These are phyloP conservation scores for Papilio machaon DNA, from an alignment of 1,140 invertebrate species.

Conservation along the genomic window DNA sequence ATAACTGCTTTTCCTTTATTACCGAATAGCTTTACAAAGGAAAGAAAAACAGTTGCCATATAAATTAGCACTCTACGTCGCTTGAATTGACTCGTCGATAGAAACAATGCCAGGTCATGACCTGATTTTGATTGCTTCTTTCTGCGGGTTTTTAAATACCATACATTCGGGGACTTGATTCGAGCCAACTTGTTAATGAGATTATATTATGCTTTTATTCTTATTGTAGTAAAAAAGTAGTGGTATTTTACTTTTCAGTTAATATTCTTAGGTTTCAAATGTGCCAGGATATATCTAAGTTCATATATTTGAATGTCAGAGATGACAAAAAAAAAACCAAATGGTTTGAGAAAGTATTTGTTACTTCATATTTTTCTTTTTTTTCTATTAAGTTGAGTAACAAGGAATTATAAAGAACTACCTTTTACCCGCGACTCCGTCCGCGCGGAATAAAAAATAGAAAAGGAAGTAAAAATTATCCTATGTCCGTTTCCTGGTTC, in stretches of 20 bases:
- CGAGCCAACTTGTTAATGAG: background rate
- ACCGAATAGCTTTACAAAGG: background rate
- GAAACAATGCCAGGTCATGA: conserved; percentile 13
- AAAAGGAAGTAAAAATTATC: too few relatives aligned
- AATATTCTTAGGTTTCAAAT: background rate
- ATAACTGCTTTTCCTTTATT: background rate
- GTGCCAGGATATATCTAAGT: background rate
- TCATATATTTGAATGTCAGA: background rate
- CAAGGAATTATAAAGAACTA: too few relatives aligned
- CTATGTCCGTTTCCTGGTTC: too few relatives aligned
- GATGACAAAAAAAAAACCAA: too few relatives aligned
- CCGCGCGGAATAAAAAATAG: too few relatives aligned
- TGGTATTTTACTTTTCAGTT: background rate
- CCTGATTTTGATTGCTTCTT: conserved; percentile 9
- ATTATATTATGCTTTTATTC: background rate
- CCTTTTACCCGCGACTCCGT: too few relatives aligned
- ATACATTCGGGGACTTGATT: background rate
- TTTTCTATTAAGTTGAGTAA: too few relatives aligned
- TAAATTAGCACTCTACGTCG: background rate
- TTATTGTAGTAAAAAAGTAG: background rate
- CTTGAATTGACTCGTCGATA: conserved; percentile 11
- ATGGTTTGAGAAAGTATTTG: too few relatives aligned
- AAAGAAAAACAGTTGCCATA: background rate
- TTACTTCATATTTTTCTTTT: too few relatives aligned
- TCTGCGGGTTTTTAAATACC: background rate